Base-by-base conservation (phyloP, 2,113 vertebrate species). In the Neodontobutis hainanensis region DNA sequence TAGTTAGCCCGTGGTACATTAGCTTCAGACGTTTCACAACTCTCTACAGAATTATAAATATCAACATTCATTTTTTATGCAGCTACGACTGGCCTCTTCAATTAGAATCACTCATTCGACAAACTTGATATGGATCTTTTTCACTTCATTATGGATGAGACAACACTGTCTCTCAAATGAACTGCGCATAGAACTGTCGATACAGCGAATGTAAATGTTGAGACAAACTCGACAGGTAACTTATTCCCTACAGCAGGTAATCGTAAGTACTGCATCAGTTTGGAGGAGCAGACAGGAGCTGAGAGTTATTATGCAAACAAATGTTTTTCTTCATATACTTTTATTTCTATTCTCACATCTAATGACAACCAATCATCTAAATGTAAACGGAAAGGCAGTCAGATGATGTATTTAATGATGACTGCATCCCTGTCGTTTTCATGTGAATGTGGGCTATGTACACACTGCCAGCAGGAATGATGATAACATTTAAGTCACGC, bases 1-100 rank as follows among this genome's bases (percentile, higher is more conserved):
- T 48, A 74, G 81, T 77, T 80, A 87, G 73, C 61, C 65, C 35
- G 75, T 65, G 83, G 79, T 77, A 77, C 82, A 85, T 89, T 83
- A 82, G 76, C 67, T 77, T 69, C 38, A 62, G 59, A 85, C 69
- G 74, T 82, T 82, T 49, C 66, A 69, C 67, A 52, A 78, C 77
- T 87, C 77, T 79, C 78, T 70, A 79, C 75, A 83, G 74, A 83
- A 76, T 72, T 77, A 81, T 80, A 66, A 79, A 84, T 60, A 72
- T 61, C 73, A 66, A 64, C 79, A 81, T 77, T 68, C 10, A 71
- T 81, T 62, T 87, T 83, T 80, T 66, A 85, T 70, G 64, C 4
- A 1, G 35, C 65, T 64, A 80, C 70, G 77, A 75, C 69, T 70
- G 62, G 68, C 80, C 81, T 68, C 79, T 73, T 38, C 27, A 73